phyloP scores from a whole-genome alignment of 1,140 invertebrate species.

The Phocides pigmalion region DNA sequence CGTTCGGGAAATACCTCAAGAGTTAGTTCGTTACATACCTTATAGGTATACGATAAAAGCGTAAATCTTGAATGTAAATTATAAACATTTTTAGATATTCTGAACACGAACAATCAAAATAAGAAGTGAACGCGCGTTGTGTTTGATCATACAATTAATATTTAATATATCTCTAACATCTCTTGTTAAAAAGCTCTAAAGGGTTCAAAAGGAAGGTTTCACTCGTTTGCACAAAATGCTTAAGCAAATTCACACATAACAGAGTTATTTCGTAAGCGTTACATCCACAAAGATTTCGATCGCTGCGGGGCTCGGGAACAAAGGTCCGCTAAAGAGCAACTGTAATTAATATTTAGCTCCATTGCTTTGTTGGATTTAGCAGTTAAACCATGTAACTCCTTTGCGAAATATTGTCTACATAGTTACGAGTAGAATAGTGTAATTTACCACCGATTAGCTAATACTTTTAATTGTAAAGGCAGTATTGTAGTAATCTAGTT shows the following conservation, averaged over 20 bases:
- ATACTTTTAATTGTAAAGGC: no score
- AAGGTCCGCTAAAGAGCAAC: slow-evolving; percentile 17
- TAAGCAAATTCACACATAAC: slow-evolving; percentile 10
- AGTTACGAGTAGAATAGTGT: neutral
- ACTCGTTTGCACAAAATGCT: slow-evolving; percentile 12
- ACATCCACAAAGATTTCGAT: slow-evolving; percentile 21
- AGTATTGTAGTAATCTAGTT: no score
- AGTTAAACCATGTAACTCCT: slow-evolving; percentile 7
- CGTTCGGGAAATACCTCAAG: no score
- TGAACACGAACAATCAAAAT: slow-evolving; percentile 3
- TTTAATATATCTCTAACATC: slow-evolving; percentile 1
- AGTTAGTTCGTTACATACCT: no score
- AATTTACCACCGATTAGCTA: no score
- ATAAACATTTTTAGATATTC: no score
- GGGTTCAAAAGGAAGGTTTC: slow-evolving; percentile 22
- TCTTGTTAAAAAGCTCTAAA: slow-evolving; percentile 6
- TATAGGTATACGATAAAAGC: no score
- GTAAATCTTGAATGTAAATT: no score
- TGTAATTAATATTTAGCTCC: slow-evolving; percentile 22
- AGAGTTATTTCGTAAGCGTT: slow-evolving; percentile 10
- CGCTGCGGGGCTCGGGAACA: slow-evolving; percentile 8
- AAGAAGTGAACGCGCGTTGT: neutral
- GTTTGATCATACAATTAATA: neutral
- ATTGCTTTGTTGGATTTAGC: slow-evolving; percentile 7
- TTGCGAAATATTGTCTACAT: neutral